Evolutionary conservation across 2,113 vertebrate species (phyloP), one percentile per base, ranked within the genome.

Genomic region (Hassar affinis): DNA sequence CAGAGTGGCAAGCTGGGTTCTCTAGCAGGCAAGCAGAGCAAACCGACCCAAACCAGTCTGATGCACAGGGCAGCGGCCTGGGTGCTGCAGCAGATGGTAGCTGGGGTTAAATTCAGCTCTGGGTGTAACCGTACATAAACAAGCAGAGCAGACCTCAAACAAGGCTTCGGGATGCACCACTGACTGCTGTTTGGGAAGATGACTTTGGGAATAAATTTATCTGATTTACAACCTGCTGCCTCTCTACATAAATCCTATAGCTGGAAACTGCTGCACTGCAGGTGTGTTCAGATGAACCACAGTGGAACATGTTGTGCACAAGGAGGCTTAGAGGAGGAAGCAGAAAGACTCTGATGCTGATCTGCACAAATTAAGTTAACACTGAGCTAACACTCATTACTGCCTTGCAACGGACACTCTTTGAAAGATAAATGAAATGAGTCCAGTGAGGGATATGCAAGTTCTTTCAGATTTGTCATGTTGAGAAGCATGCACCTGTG

Each of bases 21-120:
- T 81, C 81, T 81, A 84, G 84, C 56, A 79, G 72, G 78, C 57
- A 54, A 78, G 84, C 66, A 25, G 87, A 33, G 22, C 78, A 88
- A 85, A 88, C 87, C 87, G 66, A 86, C 87, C 87, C 56, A 88
- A 88, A 86, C 84, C 81, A 78, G 87, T 86, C 81, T 86, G 78
- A 74, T 84, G 66, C 74, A 80, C 87, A 35, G 30, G 51, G 84
- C 87, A 85, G 80, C 27, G 78, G 71, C 72, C 84, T 84, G 83
- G 74, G 83, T 87, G 87, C 84, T 85, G 79, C 68, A 79, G 78
- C 86, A 87, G 84, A 87, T 85, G 84, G 86, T 71, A 83, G 84
- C 81, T 81, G 78, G 87, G 87, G 87, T 86, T 88, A 88, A 88
- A 88, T 88, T 88, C 87, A 88, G 87, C 84, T 88, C 87, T 85